Base-by-base conservation (phyloP, 2,113 vertebrate genomes). In the Gorsachius goisagi region DNA sequence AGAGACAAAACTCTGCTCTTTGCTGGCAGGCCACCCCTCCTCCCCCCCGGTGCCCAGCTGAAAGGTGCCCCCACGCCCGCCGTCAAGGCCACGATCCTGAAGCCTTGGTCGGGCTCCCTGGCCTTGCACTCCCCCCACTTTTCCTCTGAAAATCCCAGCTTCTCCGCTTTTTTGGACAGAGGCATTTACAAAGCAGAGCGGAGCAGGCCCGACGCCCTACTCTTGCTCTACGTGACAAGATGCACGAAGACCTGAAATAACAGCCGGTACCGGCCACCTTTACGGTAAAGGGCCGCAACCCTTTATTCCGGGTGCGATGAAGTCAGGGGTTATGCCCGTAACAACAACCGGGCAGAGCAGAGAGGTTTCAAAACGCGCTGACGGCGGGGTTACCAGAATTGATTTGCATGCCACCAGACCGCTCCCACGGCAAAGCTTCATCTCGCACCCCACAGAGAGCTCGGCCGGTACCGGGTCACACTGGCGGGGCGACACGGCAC, bases 131-230 rank as follows among this genome's bases (percentile, higher is more conserved):
- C 37, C 52, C 37, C 52, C 32, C 11, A 44, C 7, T 41, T 27
- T 6, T 3, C 11, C 59, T 5, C 6, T 3, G 22, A 16, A 66
- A 74, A 15, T 39, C 59, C 59, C 50, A 1, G 27, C 15, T 33
- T 35, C 47, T n/a, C 47, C 3, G 5, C 12, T 15, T 26, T 33
- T 74, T 7, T 4, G 5, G 16, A 3, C 37, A 5, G 0, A 2
- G 0, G 0, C 8, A 4, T 5, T 3, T 6, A 16, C 0, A 12
- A 32, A n/a, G 20, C 28, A 5, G 9, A 14, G 28, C 0, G 2
- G 2, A 14, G 30, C 1, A 20, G 5, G 21, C n/a, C 50, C 30
- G n/a, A 14, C 56, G 13, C 3, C 7, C 47, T 9, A 5, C 35
- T 53, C 28, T 0, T 0, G 39, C 53, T 28, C 0, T 5, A 15